Evolutionary conservation across 1,140 invertebrate genomes (phyloP), one percentile per base, ranked within the genome.

Genomic region (Cotesia typhae): DNA sequence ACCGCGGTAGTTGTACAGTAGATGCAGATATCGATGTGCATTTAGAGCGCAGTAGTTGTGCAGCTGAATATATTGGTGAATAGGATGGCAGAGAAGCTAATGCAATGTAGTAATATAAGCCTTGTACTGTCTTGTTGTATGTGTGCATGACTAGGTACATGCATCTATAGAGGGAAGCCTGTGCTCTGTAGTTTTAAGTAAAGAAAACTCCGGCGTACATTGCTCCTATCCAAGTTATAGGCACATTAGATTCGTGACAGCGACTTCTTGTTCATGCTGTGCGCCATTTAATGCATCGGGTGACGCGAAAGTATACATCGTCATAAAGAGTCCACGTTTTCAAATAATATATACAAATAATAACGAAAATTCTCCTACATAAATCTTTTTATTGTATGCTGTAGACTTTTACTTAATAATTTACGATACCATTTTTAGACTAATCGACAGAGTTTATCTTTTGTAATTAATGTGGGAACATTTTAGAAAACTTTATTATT

Each of bases 161-260:
- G 20, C 2, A 28, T 28, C 20, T 28, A 28, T 28, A 47, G 51
- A 61, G 20, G 28, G 55, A 52, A 67, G 51, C 66, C 35, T 67
- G 6, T 55, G 17, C 57, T 35, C 35, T 55, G n/a, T 41, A 41
- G 6, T 41, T 41, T 41, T 7, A 41, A 41, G 41, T 41, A 20
- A 20, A 38, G 12, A 20, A 14, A 66, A 66, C 37, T n/a, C 4
- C 41, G 20, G 5, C 67, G 70, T 74, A 70, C 69, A 74, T 74
- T 74, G 70, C 73, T 53, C 70, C 65, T 63, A 67, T 53, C 70
- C 59, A 64, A 67, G 65, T 67, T 70, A 63, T 36, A 28, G 51
- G 55, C 53, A 47, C 52, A 71, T 67, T 67, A 68, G 69, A 67
- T 60, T 60, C 73, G 69, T 71, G 68, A 67, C 72, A 70, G 61